A percentile compares a stretch with the other conserved stretches of the same genome.
Conservation (phyloP, 30 jellyfish, hydroid and myxozoan genomes). For the Cassiopea xamachana region DNA sequence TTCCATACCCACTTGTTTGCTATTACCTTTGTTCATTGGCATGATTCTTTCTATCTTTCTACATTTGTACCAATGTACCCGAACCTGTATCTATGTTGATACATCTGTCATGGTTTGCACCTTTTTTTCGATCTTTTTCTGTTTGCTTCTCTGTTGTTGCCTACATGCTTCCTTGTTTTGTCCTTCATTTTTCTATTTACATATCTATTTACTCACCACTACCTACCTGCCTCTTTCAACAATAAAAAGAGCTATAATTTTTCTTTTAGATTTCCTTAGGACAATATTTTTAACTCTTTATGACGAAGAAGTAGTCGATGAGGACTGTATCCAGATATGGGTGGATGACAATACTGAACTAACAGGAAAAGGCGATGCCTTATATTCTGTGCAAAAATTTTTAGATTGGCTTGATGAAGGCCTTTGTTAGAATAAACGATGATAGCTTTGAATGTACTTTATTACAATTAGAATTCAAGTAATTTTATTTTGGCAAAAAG, state of each 20-base stretch:
- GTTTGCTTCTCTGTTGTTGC: background rate
- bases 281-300: conserved; percentile 69
- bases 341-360: conserved; percentile 72
- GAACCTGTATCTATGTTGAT: background rate
- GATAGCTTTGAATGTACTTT: background rate
- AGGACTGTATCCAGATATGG: conserved; percentile 70
- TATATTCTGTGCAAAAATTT: conserved; percentile 62
- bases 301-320: conserved; percentile 68
- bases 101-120: background rate
- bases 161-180: background rate
- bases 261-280: conserved; percentile 59
- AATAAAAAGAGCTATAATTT: background rate
- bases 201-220: no score
- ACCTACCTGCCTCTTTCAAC: no score
- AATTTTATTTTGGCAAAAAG: background rate
- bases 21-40: background rate
- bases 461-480: background rate
- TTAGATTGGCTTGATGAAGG: conserved; percentile 70
- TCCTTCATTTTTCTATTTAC: no score
- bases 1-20: background rate
- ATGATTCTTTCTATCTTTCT: background rate
- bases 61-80: background rate
- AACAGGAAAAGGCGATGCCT: conserved; percentile 82
- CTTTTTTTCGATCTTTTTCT: no score
- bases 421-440: conserved; percentile 17